Evolutionary conservation across 2,113 vertebrate genomes (phyloP).

Genomic region (Nothobranchius furzeri): DNA sequence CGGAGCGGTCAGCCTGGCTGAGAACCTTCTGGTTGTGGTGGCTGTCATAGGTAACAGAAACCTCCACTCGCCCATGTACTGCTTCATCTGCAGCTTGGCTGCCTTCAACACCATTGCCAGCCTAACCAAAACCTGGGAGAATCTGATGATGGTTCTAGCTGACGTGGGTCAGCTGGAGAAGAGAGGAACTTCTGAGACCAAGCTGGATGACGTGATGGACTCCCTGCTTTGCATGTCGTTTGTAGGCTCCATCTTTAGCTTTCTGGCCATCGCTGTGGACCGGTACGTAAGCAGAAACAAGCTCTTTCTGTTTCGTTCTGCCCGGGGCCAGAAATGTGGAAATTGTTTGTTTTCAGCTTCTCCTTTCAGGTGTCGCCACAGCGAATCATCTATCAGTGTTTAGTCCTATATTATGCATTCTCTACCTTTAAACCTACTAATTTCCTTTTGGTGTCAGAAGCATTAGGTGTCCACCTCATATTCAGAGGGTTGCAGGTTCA

Average conservation of each 20-base stretch:
- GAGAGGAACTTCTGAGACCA: conserved; percentile 76
- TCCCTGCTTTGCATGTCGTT: conserved; percentile 89
- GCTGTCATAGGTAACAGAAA: conserved; percentile 89
- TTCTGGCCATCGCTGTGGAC: conserved; percentile 91
- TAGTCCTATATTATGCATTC: too few relatives aligned
- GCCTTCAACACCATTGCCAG: conserved; percentile 92
- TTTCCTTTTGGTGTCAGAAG: too few relatives aligned
- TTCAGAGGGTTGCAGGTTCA: too few relatives aligned
- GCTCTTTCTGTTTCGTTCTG: too few relatives aligned
- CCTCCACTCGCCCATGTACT: conserved; percentile 93
- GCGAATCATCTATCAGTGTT: too few relatives aligned
- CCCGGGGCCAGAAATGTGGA: too few relatives aligned
- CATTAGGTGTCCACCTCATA: too few relatives aligned
- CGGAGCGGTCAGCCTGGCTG: conserved; percentile 84
- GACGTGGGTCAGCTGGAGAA: conserved; percentile 82
- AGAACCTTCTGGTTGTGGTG: conserved; percentile 90
- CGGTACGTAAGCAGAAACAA: conserved; percentile 65
- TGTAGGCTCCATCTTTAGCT: conserved; percentile 91
- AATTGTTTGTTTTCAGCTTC: too few relatives aligned
- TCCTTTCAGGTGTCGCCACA: too few relatives aligned
- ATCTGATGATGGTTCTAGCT: conserved; percentile 84
- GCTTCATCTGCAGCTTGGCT: conserved; percentile 95
- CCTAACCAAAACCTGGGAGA: conserved; percentile 89
- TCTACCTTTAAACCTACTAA: too few relatives aligned
- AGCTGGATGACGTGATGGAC: conserved; percentile 89